A percentile compares a stretch with the other conserved stretches of the same genome.
These are phyloP conservation scores for Magallana angulata DNA, from an alignment of 1,140 invertebrate species.

Conservation along the genomic window DNA sequence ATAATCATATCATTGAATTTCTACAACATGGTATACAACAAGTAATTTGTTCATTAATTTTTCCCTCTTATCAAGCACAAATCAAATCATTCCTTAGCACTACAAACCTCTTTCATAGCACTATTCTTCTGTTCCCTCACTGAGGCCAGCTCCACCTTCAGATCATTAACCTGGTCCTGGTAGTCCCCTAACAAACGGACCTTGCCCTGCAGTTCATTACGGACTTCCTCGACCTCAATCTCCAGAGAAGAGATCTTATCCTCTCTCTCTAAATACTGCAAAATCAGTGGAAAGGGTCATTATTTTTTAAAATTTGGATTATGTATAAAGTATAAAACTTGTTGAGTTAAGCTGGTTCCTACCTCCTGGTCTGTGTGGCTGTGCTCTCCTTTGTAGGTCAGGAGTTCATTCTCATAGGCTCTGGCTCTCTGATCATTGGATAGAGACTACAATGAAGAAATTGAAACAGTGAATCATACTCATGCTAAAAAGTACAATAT, in stretches of 20 bases:
- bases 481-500: too few species aligned
- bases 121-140: constrained; percentile 75
- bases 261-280: constrained; percentile 70
- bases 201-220: constrained; percentile 68
- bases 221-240: constrained; percentile 73
- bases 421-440: constrained; percentile 72
- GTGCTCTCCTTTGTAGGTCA: constrained; percentile 74
- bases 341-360: background rate
- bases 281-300: constrained; percentile 16
- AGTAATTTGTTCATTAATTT: too few species aligned
- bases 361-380: constrained; percentile 75
- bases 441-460: constrained; percentile 62
- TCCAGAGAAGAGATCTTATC: constrained; percentile 74
- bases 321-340: background rate
- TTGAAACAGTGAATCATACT: background rate
- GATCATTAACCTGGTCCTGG: constrained; percentile 69
- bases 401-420: constrained; percentile 70
- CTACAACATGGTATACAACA: too few species aligned
- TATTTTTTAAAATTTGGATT: background rate
- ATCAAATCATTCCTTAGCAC: background rate
- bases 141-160: constrained; percentile 73
- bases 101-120: constrained; percentile 73
- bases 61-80: too few species aligned
- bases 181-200: constrained; percentile 68
- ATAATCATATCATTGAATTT: too few species aligned